A percentile compares a stretch with the other conserved stretches of the same genome.
Conservation (phyloP, 1,140 invertebrate species). For the Magallana ariakensis region DNA sequence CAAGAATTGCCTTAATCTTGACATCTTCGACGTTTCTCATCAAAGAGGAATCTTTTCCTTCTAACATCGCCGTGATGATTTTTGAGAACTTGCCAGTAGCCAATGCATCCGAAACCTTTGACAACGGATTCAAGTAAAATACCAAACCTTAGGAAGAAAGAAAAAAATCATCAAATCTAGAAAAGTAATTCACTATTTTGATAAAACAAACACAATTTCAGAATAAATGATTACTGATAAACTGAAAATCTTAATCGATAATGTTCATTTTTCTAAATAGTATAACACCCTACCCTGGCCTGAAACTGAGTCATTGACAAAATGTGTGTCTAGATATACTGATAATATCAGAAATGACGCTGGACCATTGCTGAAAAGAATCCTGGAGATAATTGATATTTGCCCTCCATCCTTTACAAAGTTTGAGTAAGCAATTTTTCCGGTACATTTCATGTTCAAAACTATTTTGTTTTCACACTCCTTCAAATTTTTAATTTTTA, state of each 20-base stretch:
- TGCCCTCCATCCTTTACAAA: not conserved
- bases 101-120: not conserved
- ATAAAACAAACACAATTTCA: too few relatives aligned
- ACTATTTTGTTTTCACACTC: not conserved
- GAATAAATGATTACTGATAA: too few relatives aligned
- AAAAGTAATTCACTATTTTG: too few relatives aligned
- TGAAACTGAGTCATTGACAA: slow-evolving; percentile 2
- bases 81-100: not conserved
- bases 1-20: not conserved
- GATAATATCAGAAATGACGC: not conserved
- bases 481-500: not conserved
- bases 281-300: not conserved
- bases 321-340: not conserved
- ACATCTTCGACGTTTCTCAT: not conserved
- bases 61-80: slow-evolving; percentile 1
- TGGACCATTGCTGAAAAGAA: not conserved
- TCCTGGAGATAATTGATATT: not conserved
- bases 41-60: not conserved
- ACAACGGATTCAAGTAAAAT: slow-evolving; percentile 9
- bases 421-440: not conserved
- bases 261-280: too few relatives aligned
- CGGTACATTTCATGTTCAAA: not conserved
- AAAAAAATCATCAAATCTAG: not conserved
- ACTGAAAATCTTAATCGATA: too few relatives aligned
- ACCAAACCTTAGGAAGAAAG: not conserved